Percentiles rank a stretch among this genome's conserved stretches.
Conservation (phyloP, 2,113 vertebrate genomes). For the Pholis gunnellus region DNA sequence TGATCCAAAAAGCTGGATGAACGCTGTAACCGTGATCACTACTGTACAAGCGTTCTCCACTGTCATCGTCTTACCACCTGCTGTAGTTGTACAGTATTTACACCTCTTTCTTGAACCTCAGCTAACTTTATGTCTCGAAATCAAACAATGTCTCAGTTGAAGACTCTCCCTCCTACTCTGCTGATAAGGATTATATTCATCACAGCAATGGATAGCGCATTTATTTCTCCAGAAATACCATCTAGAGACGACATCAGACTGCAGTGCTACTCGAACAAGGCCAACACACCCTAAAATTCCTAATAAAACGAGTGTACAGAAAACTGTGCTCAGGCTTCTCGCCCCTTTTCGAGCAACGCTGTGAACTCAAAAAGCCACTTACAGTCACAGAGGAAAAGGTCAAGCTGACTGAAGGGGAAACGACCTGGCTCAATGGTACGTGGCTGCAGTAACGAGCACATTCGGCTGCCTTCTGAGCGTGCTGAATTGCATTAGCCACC, state of each 20-base stretch:
- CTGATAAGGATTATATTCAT: constrained; percentile 58
- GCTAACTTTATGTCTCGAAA: constrained; percentile 20
- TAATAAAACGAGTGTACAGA: constrained; percentile 41
- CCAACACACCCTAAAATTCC: constrained; percentile 50
- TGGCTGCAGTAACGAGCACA: constrained; percentile 58
- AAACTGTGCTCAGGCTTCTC: constrained; percentile 20
- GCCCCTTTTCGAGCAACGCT: background rate
- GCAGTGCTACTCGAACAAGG: constrained; percentile 46
- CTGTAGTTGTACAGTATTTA: constrained; percentile 20
- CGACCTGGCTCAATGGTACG: constrained; percentile 30
- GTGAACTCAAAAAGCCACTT: constrained; percentile 60
- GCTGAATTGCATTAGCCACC: constrained; percentile 65
- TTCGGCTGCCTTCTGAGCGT: constrained; percentile 47
- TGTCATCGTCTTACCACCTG: constrained; percentile 12
- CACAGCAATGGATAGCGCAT: constrained; percentile 51
- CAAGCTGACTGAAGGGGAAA: constrained; percentile 67
- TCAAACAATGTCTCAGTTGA: constrained; percentile 1
- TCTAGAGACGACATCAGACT: constrained; percentile 42
- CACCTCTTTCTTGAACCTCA: background rate
- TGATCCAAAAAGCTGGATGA: too few relatives aligned
- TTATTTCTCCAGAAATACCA: constrained; percentile 61
- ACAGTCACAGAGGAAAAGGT: constrained; percentile 69
- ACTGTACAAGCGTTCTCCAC: too few relatives aligned
- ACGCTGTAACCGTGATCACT: too few relatives aligned
- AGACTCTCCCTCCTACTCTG: constrained; percentile 32